Evolutionary conservation across 2,797 vertebrate genomes (phyloP).

Genomic region (Xyrichtys novacula): DNA sequence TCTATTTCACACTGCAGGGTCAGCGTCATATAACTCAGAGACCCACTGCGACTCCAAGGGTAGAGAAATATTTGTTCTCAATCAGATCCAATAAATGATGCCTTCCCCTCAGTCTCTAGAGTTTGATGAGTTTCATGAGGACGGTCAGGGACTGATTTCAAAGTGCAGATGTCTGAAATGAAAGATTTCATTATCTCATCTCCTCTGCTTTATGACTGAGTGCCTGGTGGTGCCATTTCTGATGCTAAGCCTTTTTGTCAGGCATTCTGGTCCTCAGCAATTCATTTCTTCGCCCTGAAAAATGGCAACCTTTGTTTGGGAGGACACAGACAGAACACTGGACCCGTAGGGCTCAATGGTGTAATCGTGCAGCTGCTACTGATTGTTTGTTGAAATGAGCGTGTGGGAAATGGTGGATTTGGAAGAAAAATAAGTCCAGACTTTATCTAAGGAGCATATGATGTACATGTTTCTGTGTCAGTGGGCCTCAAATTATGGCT

Average conservation of each 20-base stretch:
- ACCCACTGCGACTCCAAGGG: slow-evolving; percentile 54
- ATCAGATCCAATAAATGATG: slow-evolving; percentile 60
- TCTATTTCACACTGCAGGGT: slow-evolving; percentile 64
- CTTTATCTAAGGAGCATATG: slow-evolving; percentile 42
- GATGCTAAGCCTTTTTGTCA: slow-evolving; percentile 65
- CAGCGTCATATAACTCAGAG: slow-evolving; percentile 62
- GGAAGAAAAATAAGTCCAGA: slow-evolving; percentile 1
- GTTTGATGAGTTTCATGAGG: slow-evolving; percentile 58
- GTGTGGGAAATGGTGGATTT: slow-evolving; percentile 44
- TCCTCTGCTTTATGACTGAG: slow-evolving; percentile 35
- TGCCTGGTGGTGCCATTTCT: slow-evolving; percentile 51
- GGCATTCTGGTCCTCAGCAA: slow-evolving; percentile 63
- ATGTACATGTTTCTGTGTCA: slow-evolving; percentile 70
- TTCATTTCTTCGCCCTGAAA: slow-evolving; percentile 41
- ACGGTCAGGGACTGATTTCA: slow-evolving; percentile 39
- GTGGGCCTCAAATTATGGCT: slow-evolving; percentile 58
- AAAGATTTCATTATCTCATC: slow-evolving; percentile 66
- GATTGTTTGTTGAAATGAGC: slow-evolving; percentile 65
- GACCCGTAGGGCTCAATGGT: slow-evolving; percentile 49
- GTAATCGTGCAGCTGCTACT: slow-evolving; percentile 64
- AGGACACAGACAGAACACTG: slow-evolving; percentile 45
- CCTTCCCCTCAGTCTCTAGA: slow-evolving; percentile 21
- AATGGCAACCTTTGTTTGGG: slow-evolving; percentile 55
- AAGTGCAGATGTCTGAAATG: slow-evolving; percentile 61
- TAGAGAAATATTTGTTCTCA: slow-evolving; percentile 70